Conservation (phyloP, 2,797 vertebrate species). For the Anguilla pacifica region DNA sequence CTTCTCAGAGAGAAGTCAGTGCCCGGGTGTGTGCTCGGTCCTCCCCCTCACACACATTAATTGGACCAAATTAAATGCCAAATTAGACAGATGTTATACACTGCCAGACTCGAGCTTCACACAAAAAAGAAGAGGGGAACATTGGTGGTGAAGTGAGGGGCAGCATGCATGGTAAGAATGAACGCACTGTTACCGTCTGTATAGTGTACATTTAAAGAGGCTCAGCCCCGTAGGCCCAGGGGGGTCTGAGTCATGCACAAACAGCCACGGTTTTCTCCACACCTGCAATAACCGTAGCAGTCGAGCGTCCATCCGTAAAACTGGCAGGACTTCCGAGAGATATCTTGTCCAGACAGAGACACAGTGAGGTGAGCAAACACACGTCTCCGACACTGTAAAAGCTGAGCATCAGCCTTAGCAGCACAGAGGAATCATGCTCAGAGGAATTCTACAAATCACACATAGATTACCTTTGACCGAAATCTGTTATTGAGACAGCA, state of each 20-base stretch:
- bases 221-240: background rate
- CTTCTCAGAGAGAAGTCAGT: background rate
- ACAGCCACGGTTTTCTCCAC: background rate
- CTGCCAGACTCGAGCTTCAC: constrained; percentile 59
- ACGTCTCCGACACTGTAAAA: background rate
- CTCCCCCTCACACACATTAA: background rate
- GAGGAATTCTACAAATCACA: constrained; percentile 13
- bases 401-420: background rate
- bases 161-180: constrained; percentile 30
- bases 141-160: constrained; percentile 32
- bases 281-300: background rate
- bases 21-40: background rate
- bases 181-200: background rate
- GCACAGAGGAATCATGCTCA: constrained; percentile 15
- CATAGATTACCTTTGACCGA: constrained; percentile 20
- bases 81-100: constrained; percentile 57
- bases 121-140: constrained; percentile 59
- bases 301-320: constrained; percentile 12
- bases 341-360: constrained; percentile 4
- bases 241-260: background rate
- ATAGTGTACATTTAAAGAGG: background rate
- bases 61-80: constrained; percentile 62
- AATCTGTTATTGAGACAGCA: constrained; percentile 13
- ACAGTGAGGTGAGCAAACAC: background rate
- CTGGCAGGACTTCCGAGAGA: background rate